phyloP scores from a whole-genome alignment of 1,140 invertebrate species.

The Chironomus striatipennis region DNA sequence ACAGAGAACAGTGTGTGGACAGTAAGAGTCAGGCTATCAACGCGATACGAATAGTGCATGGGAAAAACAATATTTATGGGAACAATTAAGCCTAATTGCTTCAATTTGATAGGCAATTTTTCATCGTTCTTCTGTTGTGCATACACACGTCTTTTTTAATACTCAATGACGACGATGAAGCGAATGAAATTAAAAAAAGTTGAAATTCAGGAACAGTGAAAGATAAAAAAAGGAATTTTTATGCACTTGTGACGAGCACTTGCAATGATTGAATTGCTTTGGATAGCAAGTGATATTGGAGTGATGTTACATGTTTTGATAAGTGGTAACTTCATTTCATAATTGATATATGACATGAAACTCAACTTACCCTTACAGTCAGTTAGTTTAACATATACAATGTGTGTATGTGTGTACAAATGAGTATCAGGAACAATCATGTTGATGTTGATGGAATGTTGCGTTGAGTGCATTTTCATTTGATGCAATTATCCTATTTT shows the following conservation, averaged over 20 bases:
- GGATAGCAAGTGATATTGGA: background rate
- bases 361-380: background rate
- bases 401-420: background rate
- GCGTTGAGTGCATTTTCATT: conserved; percentile 19
- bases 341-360: background rate
- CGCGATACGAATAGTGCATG: background rate
- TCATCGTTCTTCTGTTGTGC: conserved; percentile 7
- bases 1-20: background rate
- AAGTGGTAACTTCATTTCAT: background rate
- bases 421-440: background rate
- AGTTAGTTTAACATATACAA: background rate
- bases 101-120: conserved; percentile 22
- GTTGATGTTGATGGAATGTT: background rate
- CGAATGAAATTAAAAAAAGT: background rate
- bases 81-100: conserved; percentile 22
- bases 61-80: conserved; percentile 21
- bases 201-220: background rate
- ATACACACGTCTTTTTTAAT: background rate
- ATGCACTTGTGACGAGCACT: background rate
- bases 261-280: background rate
- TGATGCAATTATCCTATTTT: conserved; percentile 16
- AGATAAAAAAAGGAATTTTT: background rate
- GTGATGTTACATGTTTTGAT: background rate
- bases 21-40: conserved; percentile 1
- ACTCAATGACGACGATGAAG: background rate